phyloP scores from a whole-genome alignment of 2,888 invertebrate species.

The Pandemis cinnamomeana region DNA sequence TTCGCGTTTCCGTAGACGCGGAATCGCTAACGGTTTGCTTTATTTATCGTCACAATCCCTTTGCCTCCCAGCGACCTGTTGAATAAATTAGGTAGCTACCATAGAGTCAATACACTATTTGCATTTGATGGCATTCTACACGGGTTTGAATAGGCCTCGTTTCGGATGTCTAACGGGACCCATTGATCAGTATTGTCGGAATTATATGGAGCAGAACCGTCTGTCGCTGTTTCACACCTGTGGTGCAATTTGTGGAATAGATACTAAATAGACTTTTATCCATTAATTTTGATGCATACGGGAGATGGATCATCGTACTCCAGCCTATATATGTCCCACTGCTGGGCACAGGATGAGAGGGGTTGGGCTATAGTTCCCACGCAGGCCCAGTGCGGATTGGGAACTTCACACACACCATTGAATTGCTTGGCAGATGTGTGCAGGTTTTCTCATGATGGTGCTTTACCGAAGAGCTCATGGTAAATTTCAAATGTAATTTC shows the following conservation, averaged over 20 bases:
- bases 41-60: not conserved
- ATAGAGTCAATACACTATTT: conserved; percentile 7
- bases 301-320: no score
- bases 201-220: conserved; percentile 12
- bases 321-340: no score
- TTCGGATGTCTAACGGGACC: not conserved
- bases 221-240: conserved; percentile 7
- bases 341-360: no score
- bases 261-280: not conserved
- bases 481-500: no score
- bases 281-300: not conserved
- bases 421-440: no score
- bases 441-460: no score
- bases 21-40: not conserved
- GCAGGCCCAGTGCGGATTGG: no score
- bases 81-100: not conserved
- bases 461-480: no score
- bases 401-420: no score
- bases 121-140: conserved; percentile 1
- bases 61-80: not conserved
- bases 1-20: not conserved
- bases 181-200: conserved; percentile 4
- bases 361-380: no score
- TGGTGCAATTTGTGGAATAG: not conserved
- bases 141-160: conserved; percentile 8